These are phyloP conservation scores for Sinhomidia bicolor DNA, from an alignment of 2,888 invertebrate genomes.

Conservation along the genomic window DNA sequence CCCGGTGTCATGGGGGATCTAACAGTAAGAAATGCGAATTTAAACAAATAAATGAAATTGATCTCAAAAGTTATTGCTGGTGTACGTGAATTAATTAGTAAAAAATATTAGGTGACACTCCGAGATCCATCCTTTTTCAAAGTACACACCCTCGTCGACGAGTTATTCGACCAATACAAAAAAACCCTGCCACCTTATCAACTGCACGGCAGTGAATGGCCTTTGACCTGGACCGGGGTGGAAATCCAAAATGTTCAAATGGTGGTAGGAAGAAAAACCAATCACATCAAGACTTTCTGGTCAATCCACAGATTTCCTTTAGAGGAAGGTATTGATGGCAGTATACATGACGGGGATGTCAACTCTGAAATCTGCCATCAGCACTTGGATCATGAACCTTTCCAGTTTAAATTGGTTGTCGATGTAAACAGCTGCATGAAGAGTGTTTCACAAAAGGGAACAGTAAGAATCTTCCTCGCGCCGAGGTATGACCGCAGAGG, in stretches of 20 bases:
- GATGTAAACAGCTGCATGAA: background rate
- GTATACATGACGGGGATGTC: background rate
- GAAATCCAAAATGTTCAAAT: background rate
- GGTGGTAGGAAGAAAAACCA: background rate
- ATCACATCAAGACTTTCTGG: conserved; percentile 43
- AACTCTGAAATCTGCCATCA: conserved; percentile 26
- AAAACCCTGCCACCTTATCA: conserved; percentile 86
- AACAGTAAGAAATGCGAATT: conserved; percentile 91
- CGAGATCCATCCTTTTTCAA: conserved; percentile 85
- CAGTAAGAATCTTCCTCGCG: conserved; percentile 59
- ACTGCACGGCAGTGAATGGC: conserved; percentile 16
- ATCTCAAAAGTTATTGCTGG: too few relatives aligned
- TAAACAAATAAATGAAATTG: too few relatives aligned
- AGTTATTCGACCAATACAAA: conserved; percentile 90
- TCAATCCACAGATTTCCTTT: background rate
- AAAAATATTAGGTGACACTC: too few relatives aligned
- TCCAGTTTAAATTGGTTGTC: conserved; percentile 33
- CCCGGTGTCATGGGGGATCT: conserved; percentile 87
- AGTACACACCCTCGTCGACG: conserved; percentile 89
- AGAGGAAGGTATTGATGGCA: conserved; percentile 39
- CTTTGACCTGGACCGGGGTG: conserved; percentile 5
- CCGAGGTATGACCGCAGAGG: conserved; percentile 54
- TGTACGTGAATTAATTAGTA: too few relatives aligned
- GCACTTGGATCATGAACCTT: conserved; percentile 63
- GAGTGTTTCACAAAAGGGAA: background rate